Percentiles rank a stretch among this genome's conserved stretches.
These are phyloP conservation scores for Trachemys scripta DNA, from an alignment of 2,113 vertebrate species.

Conservation along the genomic window DNA sequence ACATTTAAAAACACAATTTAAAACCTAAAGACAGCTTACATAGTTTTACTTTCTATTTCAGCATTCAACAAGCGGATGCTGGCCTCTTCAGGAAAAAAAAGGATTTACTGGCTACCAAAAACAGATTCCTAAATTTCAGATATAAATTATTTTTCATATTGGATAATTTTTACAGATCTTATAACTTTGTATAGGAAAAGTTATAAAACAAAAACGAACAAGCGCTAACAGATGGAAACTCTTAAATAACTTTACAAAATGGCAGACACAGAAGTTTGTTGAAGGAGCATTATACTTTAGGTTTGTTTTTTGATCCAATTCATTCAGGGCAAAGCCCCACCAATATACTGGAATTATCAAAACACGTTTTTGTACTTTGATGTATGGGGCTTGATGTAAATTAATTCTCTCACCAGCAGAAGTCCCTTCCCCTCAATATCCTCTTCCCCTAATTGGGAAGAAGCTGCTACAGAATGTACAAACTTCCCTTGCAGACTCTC, in stretches of 20 bases:
- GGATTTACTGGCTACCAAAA: background rate
- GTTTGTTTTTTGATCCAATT: background rate
- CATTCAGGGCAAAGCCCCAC: background rate
- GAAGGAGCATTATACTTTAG: background rate
- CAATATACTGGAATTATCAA: background rate
- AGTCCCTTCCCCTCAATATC: background rate
- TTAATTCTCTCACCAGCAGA: background rate
- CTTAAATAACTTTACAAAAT: background rate
- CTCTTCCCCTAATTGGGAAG: background rate
- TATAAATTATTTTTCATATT: background rate
- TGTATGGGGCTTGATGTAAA: background rate
- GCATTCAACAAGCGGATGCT: background rate
- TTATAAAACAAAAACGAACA: fast-evolving
- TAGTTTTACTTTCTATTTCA: background rate
- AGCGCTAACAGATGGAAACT: background rate
- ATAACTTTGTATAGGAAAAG: background rate
- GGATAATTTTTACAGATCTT: background rate
- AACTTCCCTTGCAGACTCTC: background rate
- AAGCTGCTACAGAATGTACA: background rate
- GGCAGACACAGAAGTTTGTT: background rate
- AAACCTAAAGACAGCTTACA: background rate
- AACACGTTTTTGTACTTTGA: background rate
- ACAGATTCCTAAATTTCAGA: background rate
- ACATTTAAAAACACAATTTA: background rate
- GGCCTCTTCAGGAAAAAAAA: background rate